Evolutionary conservation across 1,140 invertebrate species (phyloP), one percentile per base, ranked within the genome.

Genomic region (Archegozetes longisetosus): DNA sequence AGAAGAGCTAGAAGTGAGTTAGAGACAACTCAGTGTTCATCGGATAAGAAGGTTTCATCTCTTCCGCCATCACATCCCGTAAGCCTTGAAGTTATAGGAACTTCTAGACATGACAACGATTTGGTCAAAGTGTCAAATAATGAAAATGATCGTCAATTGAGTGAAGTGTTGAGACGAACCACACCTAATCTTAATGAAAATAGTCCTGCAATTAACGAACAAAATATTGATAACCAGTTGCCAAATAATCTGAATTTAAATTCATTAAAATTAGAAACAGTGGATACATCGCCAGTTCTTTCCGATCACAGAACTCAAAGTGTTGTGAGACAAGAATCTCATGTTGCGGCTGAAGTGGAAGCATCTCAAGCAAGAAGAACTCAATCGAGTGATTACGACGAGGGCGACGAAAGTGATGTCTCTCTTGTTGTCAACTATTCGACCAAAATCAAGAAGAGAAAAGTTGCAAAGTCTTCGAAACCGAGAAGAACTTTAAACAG

Each of bases 61-160:
- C 53, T 66, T n/a, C 66, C 66, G 40, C 69, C 66, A 24, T 69
- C 65, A 14, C 65, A 70, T 65, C 67, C 68, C 25, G 68, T 69
- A 25, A 69, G 69, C 49, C 56, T 68, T 49, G 68, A 70, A 62
- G 60, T 63, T 50, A 69, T 70, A 59, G 63, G 63, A 27, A 25
- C 65, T 17, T 64, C 62, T 53, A 63, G 17, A 40, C 6, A 9
- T 9, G 32, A 40, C 17, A 17, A 40, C 32, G 53, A 24, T 61
- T 61, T 25, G 57, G 61, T 48, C 57, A 49, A 20, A 60, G 52
- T 58, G 60, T 60, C 20, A 12, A 25, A 40, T 40, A 40, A 40
- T 40, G 32, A 40, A 6, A n/a, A n/a, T n/a, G n/a, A n/a, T n/a
- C n/a, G n/a, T n/a, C n/a, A n/a, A n/a, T n/a, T n/a, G n/a, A 40